These are phyloP conservation scores for Malacoraja senta DNA, from an alignment of 2,797 vertebrate genomes.

Conservation along the genomic window DNA sequence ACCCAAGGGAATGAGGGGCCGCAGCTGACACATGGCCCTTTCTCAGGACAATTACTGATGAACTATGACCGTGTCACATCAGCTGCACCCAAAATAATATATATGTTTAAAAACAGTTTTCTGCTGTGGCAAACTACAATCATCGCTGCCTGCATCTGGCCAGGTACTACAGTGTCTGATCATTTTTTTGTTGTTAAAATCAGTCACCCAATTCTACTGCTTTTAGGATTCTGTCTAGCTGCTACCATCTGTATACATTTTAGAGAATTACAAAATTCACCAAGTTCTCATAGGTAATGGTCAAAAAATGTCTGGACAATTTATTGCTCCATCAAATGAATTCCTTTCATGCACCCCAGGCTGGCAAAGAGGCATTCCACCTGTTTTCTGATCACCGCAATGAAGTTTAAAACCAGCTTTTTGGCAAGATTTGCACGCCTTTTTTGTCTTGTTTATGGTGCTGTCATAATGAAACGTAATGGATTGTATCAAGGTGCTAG, in stretches of 20 bases:
- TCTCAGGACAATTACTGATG: too few species aligned
- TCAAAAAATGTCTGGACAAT: conserved; percentile 8
- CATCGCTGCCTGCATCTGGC: not conserved
- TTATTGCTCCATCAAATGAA: conserved; percentile 12
- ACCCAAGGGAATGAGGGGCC: too few species aligned
- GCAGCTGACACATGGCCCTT: too few species aligned
- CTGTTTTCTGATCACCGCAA: not conserved
- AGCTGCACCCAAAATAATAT: not conserved
- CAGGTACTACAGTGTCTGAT: not conserved
- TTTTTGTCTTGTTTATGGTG: not conserved
- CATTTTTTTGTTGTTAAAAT: not conserved
- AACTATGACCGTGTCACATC: too few species aligned
- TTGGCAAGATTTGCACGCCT: not conserved
- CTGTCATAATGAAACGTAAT: not conserved
- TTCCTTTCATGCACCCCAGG: not conserved
- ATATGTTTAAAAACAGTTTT: too few species aligned
- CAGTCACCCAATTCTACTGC: not conserved
- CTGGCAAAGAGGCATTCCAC: not conserved
- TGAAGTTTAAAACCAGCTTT: not conserved
- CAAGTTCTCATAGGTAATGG: not conserved
- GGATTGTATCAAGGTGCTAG: not conserved
- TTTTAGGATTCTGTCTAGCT: too few species aligned
- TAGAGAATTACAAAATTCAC: not conserved
- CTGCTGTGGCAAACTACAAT: not conserved
- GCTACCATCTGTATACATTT: not conserved